phyloP scores from a whole-genome alignment of 2,113 vertebrate species.

The Centrocercus urophasianus region DNA sequence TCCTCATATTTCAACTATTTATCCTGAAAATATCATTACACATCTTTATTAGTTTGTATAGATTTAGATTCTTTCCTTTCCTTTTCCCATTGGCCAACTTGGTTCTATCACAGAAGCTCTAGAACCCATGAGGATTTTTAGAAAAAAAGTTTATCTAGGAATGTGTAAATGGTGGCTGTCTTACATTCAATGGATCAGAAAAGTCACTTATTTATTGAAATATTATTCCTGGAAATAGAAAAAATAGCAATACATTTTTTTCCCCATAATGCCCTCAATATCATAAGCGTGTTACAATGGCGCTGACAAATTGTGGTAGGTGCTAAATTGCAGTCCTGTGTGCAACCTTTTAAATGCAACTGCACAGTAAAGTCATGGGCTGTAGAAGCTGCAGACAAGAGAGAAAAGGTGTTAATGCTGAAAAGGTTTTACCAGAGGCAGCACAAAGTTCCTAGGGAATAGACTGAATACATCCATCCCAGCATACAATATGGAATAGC shows the following conservation, averaged over 20 bases:
- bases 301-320: background rate
- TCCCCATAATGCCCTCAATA: background rate
- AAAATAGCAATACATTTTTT: background rate
- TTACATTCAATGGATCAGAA: background rate
- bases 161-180: background rate
- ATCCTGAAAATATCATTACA: background rate
- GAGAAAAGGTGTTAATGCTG: background rate
- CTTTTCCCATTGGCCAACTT: background rate
- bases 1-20: background rate
- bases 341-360: background rate
- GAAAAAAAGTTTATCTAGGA: background rate
- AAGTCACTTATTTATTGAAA: background rate
- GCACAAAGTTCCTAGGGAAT: background rate
- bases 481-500: no score
- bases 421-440: background rate
- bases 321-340: background rate
- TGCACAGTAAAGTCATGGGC: accelerated
- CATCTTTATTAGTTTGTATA: background rate
- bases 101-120: background rate
- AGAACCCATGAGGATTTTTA: background rate
- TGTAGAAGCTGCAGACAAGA: background rate
- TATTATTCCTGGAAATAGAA: background rate
- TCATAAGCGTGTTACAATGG: background rate
- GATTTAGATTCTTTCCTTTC: background rate
- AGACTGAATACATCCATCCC: background rate